Base-by-base conservation (phyloP, 2,888 invertebrate genomes). In the Scaptomyza caliginosa region DNA sequence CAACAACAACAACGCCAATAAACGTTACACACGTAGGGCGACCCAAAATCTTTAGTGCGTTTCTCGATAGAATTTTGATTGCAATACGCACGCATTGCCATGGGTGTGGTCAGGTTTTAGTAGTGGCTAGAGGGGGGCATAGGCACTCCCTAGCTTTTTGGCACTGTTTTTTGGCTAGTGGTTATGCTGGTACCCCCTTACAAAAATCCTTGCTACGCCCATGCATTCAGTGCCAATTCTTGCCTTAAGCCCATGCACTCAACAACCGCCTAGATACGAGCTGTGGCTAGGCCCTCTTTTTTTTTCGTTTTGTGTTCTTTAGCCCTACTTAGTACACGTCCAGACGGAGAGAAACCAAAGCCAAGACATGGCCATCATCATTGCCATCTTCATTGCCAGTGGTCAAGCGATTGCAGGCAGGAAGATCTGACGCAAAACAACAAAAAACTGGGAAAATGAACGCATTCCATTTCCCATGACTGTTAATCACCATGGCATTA, bases 21-120 rank as follows among this genome's bases (percentile, higher is more conserved):
- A 57, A 64, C 65, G 67, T 64, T 71, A 56, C 56, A 56, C 56
- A 62, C 64, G 63, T 60, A 86, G 86, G 87, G 86, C 76, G 77
- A 60, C 66, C 77, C 69, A 59, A 77, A 77, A 72, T 69, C 76
- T 82, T 82, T 46, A 48, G 80, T 76, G 77, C 72, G 85, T 71
- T 72, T 50, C 78, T 57, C 85, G 82, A 86, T 83, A 83, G 82
- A 83, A 84, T 81, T 73, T 84, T 81, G 87, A 83, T 86, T 81
- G 82, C 87, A 73, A 69, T 73, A 71, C 67, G 54, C 86, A 80
- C 76, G 83, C 86, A 73, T 38, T 34, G 32, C 1, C 45, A 45
- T 45, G 45, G 45, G 28, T 45, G 45, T 17, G 28, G 45, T 4
- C 8, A 45, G n/a, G 13, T 30, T n/a, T n/a, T n/a, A n/a, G n/a